Conservation (phyloP, 2,113 vertebrate species). For the Syrmaticus mikado region DNA sequence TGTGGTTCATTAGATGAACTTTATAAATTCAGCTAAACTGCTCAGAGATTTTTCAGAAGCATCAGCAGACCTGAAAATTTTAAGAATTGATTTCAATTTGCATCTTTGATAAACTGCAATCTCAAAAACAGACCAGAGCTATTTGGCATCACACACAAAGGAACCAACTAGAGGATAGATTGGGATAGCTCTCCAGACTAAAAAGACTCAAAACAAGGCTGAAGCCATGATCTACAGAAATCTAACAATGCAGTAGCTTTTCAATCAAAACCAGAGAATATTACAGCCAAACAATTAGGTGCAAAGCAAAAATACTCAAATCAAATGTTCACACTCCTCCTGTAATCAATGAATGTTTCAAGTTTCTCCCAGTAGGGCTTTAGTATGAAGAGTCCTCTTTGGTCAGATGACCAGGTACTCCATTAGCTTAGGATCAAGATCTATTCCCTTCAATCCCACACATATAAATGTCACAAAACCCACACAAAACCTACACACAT, state of each 20-base stretch:
- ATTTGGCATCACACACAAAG: background rate
- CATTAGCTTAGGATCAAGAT: background rate
- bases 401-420: background rate
- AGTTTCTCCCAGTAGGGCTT: background rate
- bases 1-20: background rate
- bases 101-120: background rate
- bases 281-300: background rate
- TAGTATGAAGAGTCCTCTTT: background rate
- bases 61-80: background rate
- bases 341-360: background rate
- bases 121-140: background rate
- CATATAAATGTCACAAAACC: background rate
- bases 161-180: background rate
- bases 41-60: background rate
- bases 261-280: background rate
- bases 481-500: background rate
- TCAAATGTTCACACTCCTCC: background rate
- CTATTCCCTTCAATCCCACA: background rate
- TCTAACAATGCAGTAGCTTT: background rate
- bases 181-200: background rate
- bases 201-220: background rate
- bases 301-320: background rate
- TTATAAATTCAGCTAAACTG: background rate
- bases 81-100: background rate
- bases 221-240: background rate